Evolutionary conservation across 2,797 vertebrate species (phyloP).

Genomic region (Enteromius unitaeniatus): DNA sequence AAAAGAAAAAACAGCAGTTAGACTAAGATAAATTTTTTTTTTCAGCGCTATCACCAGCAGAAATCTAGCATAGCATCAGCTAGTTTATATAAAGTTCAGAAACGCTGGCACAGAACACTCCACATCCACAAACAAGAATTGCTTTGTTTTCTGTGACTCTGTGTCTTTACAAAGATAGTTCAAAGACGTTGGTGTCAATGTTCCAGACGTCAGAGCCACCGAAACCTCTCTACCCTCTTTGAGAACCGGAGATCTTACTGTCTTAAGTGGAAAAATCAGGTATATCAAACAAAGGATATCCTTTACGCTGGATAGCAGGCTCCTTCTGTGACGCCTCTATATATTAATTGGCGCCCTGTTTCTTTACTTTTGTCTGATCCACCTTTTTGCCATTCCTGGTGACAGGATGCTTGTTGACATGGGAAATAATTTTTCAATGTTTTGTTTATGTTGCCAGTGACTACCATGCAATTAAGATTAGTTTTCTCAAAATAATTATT

Average conservation of each 20-base stretch:
- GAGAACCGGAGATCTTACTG: conserved; percentile 62
- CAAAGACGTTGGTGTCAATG: conserved; percentile 25
- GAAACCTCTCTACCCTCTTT: conserved; percentile 41
- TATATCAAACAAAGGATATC: conserved; percentile 82
- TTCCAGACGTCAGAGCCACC: conserved; percentile 28
- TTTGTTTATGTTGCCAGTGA: conserved; percentile 49
- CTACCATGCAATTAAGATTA: conserved; percentile 23
- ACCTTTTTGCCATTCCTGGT: conserved; percentile 48
- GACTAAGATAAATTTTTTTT: background rate
- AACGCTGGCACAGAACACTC: conserved; percentile 18
- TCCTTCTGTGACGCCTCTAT: conserved; percentile 61
- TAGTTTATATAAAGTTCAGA: conserved; percentile 16
- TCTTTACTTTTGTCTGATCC: conserved; percentile 48
- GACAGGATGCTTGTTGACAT: conserved; percentile 60
- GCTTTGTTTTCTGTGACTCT: background rate
- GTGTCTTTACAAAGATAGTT: conserved; percentile 30
- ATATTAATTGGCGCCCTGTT: conserved; percentile 72
- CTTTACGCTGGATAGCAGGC: conserved; percentile 68
- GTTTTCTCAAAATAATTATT: conserved; percentile 38
- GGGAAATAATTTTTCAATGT: conserved; percentile 55
- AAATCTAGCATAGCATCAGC: background rate
- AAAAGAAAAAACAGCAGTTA: background rate
- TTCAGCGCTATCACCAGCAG: background rate
- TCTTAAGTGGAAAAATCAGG: conserved; percentile 72
- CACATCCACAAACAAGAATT: background rate